Conservation (phyloP, 2,797 vertebrate species). For the Urophycis tenuis region DNA sequence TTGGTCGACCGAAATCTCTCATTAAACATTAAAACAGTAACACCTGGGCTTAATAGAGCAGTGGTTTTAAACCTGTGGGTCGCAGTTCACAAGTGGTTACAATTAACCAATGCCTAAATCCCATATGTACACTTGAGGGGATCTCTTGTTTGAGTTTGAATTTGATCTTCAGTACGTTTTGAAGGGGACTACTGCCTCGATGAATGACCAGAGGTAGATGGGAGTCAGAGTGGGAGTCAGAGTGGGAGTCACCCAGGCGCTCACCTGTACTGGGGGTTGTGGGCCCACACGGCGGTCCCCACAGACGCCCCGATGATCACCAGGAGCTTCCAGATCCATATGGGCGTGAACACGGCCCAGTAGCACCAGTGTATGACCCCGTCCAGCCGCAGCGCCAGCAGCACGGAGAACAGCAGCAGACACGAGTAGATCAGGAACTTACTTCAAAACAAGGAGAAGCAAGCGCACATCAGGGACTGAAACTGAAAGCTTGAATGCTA, state of each 20-base stretch:
- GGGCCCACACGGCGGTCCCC: conserved; percentile 94
- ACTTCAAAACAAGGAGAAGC: conserved; percentile 56
- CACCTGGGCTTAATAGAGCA: no score
- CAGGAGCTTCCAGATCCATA: conserved; percentile 98
- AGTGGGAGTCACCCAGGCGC: conserved; percentile 9
- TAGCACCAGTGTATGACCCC: conserved; percentile 95
- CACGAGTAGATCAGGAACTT: conserved; percentile 99
- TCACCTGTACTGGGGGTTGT: conserved; percentile 97
- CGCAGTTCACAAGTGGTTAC: no score
- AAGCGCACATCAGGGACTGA: conserved; percentile 84
- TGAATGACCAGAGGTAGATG: neutral
- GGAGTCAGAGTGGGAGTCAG: no score
- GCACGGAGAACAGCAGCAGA: conserved; percentile 92
- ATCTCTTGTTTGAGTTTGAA: neutral
- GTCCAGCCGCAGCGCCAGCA: conserved; percentile 89
- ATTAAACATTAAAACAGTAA: no score
- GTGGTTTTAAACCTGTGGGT: no score
- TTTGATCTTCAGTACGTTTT: neutral
- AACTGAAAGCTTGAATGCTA: no score
- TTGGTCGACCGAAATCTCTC: no score
- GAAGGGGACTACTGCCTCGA: neutral
- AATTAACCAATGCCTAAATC: neutral
- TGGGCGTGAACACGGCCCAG: conserved; percentile 95
- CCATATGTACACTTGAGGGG: neutral
- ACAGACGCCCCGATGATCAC: conserved; percentile 93